Percentiles rank a stretch among this genome's conserved stretches.
Conservation (phyloP, 2,797 vertebrate species). For the Danio tinwini region DNA sequence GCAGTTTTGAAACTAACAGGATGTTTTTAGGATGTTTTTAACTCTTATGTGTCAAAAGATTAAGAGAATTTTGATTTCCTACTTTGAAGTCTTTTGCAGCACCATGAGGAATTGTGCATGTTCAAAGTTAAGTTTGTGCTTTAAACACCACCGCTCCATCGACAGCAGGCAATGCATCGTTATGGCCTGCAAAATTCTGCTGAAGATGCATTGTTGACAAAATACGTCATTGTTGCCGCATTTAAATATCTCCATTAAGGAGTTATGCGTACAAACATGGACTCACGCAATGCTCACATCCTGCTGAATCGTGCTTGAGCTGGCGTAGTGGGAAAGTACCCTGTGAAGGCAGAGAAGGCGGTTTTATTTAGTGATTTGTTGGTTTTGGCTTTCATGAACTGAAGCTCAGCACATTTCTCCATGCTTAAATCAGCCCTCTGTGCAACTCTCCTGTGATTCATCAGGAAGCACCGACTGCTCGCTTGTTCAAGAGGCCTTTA, state of each 20-base stretch:
- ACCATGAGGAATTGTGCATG: too few relatives aligned
- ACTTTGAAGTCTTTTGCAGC: too few relatives aligned
- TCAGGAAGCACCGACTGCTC: conserved; percentile 74
- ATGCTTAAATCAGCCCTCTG: conserved; percentile 82
- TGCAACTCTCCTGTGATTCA: conserved; percentile 76
- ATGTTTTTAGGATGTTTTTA: too few relatives aligned
- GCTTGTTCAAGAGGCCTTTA: conserved; percentile 32
- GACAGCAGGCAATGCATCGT: too few relatives aligned
- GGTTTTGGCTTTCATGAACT: conserved; percentile 80
- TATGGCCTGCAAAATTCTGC: too few relatives aligned
- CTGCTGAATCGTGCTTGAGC: conserved; percentile 43
- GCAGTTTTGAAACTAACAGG: too few relatives aligned
- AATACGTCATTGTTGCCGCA: not conserved
- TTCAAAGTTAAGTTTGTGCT: too few relatives aligned
- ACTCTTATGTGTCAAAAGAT: too few relatives aligned
- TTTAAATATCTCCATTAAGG: not conserved
- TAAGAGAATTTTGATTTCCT: too few relatives aligned
- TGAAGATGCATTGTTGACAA: conserved; percentile 6
- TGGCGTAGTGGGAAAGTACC: conserved; percentile 77
- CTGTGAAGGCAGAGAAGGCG: conserved; percentile 72
- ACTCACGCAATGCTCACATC: conserved; percentile 25
- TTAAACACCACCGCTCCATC: too few relatives aligned
- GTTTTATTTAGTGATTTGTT: conserved; percentile 84
- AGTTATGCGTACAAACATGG: conserved; percentile 1
- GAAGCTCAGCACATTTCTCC: conserved; percentile 88